phyloP scores from a whole-genome alignment of 1,140 invertebrate genomes.

The Pteromalus puparum region DNA sequence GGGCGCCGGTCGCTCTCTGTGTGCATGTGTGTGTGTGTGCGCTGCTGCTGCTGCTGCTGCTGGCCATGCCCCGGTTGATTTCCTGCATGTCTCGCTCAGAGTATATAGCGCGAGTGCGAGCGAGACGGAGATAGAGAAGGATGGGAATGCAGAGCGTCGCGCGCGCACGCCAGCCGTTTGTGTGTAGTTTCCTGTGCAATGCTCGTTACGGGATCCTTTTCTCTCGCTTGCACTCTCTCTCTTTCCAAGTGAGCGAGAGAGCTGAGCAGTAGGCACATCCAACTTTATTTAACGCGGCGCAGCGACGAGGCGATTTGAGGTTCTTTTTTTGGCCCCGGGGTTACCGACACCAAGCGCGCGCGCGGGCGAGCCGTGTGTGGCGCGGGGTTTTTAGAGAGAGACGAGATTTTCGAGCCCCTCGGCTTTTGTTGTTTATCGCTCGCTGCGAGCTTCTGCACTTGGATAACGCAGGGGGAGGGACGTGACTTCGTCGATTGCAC shows the following conservation, averaged over 20 bases:
- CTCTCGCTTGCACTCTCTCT: neutral
- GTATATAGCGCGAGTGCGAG: neutral
- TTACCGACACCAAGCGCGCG: neutral
- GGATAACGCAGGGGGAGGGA: no score
- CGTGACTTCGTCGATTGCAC: no score
- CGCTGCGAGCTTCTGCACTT: neutral
- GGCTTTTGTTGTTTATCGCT: neutral
- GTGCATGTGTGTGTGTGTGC: neutral
- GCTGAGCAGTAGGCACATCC: neutral
- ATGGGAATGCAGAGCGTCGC: neutral
- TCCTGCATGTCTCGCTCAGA: neutral
- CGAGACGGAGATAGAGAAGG: neutral
- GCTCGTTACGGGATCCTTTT: neutral
- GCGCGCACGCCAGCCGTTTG: neutral
- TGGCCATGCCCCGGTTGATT: constrained; percentile 40
- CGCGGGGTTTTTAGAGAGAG: neutral
- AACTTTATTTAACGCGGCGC: neutral
- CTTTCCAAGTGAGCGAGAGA: no score
- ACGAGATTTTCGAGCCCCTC: neutral
- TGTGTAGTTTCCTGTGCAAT: neutral
- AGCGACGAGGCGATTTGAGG: neutral
- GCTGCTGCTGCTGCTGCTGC: constrained; percentile 3
- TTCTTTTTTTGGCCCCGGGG: neutral
- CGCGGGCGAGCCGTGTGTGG: neutral
- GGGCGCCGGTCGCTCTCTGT: neutral